Evolutionary conservation across 2,888 invertebrate genomes (phyloP).

Genomic region (Chloromyia formosa): DNA sequence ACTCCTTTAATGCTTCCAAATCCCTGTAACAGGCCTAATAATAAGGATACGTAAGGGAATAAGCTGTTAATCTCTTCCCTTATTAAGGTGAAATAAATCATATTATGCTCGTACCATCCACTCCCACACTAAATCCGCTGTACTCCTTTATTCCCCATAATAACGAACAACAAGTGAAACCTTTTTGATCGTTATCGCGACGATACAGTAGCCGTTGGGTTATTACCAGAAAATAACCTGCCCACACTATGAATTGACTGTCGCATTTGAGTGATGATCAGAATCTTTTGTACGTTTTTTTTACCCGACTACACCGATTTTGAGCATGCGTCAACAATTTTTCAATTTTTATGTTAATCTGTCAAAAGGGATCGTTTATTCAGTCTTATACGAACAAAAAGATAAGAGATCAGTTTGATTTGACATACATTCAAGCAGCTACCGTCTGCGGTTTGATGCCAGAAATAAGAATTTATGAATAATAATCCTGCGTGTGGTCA

Average conservation of each 20-base stretch:
- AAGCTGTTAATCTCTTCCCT: slow-evolving; percentile 4
- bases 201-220: slow-evolving; percentile 34
- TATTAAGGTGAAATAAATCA: not conserved
- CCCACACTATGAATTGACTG: not conserved
- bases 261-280: slow-evolving; percentile 13
- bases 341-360: slow-evolving; percentile 6
- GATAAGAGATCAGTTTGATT: not conserved
- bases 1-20: not conserved
- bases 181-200: slow-evolving; percentile 14
- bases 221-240: slow-evolving; percentile 27
- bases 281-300: not conserved
- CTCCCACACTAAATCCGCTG: not conserved
- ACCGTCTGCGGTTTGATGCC: too few relatives aligned
- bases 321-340: not conserved
- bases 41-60: not conserved
- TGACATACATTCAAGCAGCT: too few relatives aligned
- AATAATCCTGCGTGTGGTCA: too few relatives aligned
- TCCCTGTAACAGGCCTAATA: slow-evolving; percentile 11
- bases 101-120: not conserved
- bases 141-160: too few relatives aligned
- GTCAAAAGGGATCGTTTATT: slow-evolving; percentile 15
- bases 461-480: too few relatives aligned
- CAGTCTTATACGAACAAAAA: not conserved
- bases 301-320: not conserved
- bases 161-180: not conserved